Percentiles rank a stretch among this genome's conserved stretches.
These are phyloP conservation scores for Crepidodera aurea DNA, from an alignment of 2,888 invertebrate species.

Conservation along the genomic window DNA sequence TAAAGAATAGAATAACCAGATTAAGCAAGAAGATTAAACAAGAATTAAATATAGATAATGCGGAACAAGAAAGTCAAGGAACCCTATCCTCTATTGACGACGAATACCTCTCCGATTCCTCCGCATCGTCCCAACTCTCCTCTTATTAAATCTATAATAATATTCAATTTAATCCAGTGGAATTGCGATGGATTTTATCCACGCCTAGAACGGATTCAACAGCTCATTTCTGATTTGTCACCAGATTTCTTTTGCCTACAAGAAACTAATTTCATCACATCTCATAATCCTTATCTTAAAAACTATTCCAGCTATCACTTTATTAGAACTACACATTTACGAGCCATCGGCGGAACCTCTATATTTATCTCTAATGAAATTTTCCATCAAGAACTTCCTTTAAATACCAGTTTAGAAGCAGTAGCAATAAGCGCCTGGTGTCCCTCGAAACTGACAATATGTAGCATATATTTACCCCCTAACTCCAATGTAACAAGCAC, in stretches of 20 bases:
- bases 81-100: background rate
- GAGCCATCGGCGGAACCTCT: background rate
- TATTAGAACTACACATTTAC: background rate
- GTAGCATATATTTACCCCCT: constrained; percentile 5
- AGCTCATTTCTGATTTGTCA: background rate
- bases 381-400: background rate
- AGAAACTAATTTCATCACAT: constrained; percentile 12
- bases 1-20: background rate
- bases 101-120: background rate
- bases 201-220: constrained; percentile 3
- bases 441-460: constrained; percentile 3
- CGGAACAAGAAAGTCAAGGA: too few species aligned
- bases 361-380: constrained; percentile 1
- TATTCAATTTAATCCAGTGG: constrained; percentile 12
- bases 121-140: background rate
- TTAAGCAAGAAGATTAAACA: background rate
- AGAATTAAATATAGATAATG: background rate
- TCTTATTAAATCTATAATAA: constrained; percentile 3
- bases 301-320: background rate
- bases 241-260: constrained; percentile 7
- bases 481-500: background rate
- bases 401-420: constrained; percentile 11
- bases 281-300: constrained; percentile 16
- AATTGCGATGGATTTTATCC: constrained; percentile 20
- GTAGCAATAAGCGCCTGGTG: constrained; percentile 1